Conservation (phyloP, 2,797 vertebrate species). For the Pitangus sulphuratus region DNA sequence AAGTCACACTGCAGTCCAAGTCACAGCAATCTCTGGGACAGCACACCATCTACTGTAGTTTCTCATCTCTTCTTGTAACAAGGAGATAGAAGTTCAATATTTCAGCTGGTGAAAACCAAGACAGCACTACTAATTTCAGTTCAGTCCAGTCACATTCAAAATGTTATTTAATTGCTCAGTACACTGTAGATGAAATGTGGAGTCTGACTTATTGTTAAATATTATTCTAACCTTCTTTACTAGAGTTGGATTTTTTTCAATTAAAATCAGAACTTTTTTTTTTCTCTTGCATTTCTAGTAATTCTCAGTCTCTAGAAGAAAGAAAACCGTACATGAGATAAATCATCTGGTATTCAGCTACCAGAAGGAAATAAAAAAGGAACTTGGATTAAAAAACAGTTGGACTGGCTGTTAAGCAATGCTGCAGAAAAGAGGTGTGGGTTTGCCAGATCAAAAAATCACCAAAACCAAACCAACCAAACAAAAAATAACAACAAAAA, state of each 20-base stretch:
- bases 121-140: neutral
- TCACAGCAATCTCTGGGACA: neutral
- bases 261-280: neutral
- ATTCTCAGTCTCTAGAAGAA: neutral
- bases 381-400: neutral
- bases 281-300: neutral
- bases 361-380: slow-evolving; percentile 1
- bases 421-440: neutral
- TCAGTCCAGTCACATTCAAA: neutral
- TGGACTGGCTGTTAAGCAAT: neutral
- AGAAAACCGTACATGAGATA: neutral
- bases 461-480: neutral
- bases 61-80: neutral
- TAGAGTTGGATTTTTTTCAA: neutral
- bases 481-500: no score
- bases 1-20: neutral
- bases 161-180: neutral
- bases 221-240: neutral
- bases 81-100: neutral
- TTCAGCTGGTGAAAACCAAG: neutral
- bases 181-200: neutral
- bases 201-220: neutral
- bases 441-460: neutral
- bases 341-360: neutral
- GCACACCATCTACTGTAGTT: neutral